These are phyloP conservation scores for Caenorhabditis briggsae DNA, from an alignment of 1,140 invertebrate genomes.

Conservation along the genomic window DNA sequence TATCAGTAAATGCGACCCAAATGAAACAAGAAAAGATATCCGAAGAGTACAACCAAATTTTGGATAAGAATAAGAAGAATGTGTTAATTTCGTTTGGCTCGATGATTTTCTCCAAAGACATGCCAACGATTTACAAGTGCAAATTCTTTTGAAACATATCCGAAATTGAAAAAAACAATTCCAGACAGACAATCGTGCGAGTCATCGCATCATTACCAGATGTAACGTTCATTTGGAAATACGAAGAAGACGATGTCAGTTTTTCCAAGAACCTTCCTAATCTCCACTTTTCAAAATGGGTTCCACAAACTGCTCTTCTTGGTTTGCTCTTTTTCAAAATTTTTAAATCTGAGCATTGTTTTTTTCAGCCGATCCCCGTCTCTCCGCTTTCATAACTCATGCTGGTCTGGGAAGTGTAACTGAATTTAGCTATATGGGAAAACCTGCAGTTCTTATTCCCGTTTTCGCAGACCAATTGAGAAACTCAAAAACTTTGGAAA, in stretches of 20 bases:
- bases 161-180: not conserved
- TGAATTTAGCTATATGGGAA: slow-evolving; percentile 68
- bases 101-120: slow-evolving; percentile 61
- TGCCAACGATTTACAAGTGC: slow-evolving; percentile 58
- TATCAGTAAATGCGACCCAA: slow-evolving; percentile 41
- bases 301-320: slow-evolving; percentile 65
- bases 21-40: slow-evolving; percentile 23
- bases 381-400: slow-evolving; percentile 71
- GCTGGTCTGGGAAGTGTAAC: slow-evolving; percentile 68
- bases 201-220: slow-evolving; percentile 49
- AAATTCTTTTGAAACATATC: slow-evolving; percentile 9
- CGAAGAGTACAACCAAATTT: slow-evolving; percentile 53
- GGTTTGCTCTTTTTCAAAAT: not conserved
- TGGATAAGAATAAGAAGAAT: slow-evolving; percentile 52
- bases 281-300: slow-evolving; percentile 61
- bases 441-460: slow-evolving; percentile 67
- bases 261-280: slow-evolving; percentile 59
- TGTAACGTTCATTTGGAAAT: slow-evolving; percentile 67
- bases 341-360: not conserved
- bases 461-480: slow-evolving; percentile 27
- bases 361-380: slow-evolving; percentile 66
- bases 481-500: slow-evolving; percentile 48
- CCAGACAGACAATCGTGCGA: slow-evolving; percentile 34
- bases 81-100: slow-evolving; percentile 69
- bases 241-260: slow-evolving; percentile 59